These are phyloP conservation scores for Chlamydotis undulata DNA, from an alignment of 2,113 vertebrate species.

Conservation along the genomic window DNA sequence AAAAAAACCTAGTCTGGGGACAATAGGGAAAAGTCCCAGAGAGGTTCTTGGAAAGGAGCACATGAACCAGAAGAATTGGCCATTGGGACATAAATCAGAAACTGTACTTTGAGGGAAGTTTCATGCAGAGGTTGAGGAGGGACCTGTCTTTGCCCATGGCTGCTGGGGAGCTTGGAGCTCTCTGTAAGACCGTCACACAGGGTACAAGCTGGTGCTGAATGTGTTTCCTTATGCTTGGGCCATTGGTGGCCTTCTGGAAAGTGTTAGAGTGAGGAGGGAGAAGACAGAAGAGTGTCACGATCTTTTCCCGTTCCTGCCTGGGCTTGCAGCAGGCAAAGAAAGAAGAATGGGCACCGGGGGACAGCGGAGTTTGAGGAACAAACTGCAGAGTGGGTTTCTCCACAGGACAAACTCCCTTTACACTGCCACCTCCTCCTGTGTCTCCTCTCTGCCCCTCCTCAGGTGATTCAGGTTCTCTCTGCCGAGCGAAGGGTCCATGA, in stretches of 20 bases:
- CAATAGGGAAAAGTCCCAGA: background rate
- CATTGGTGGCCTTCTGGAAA: background rate
- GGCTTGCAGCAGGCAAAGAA: background rate
- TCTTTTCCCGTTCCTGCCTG: accelerated
- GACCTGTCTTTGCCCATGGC: background rate
- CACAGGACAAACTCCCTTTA: background rate
- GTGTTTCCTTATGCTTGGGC: background rate
- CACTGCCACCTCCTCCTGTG: background rate
- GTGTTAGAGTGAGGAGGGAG: background rate
- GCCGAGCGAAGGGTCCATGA: background rate
- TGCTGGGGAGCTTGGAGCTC: background rate
- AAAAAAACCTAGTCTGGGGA: background rate
- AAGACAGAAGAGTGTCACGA: background rate
- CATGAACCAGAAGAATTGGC: background rate
- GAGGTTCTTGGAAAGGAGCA: background rate
- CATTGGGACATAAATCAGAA: background rate
- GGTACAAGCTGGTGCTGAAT: background rate
- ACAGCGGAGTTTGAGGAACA: accelerated
- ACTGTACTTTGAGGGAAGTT: background rate
- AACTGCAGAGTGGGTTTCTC: accelerated
- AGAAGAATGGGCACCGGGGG: accelerated
- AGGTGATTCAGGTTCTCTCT: no score
- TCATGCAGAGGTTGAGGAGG: background rate
- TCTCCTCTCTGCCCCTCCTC: background rate
- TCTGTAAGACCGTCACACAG: background rate